Percentiles rank a stretch among this genome's conserved stretches.
These are phyloP conservation scores for Cygnus atratus DNA, from an alignment of 2,113 vertebrate genomes.

Conservation along the genomic window DNA sequence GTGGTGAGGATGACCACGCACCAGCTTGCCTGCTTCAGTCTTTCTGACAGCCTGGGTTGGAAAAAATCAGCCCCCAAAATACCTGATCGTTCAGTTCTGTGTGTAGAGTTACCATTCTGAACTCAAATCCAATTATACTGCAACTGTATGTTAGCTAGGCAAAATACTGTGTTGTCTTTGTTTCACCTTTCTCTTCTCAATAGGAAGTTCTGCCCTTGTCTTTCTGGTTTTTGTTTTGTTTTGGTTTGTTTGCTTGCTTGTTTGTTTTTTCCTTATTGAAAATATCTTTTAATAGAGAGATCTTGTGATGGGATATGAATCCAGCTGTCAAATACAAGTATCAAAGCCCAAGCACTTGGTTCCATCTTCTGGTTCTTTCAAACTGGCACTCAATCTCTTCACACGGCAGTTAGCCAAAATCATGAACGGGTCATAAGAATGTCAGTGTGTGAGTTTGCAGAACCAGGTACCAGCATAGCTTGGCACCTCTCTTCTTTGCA, in stretches of 20 bases:
- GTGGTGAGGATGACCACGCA: neutral
- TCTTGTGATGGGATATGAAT: neutral
- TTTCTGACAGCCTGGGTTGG: neutral
- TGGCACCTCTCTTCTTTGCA: neutral
- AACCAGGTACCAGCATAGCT: neutral
- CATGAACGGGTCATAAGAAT: neutral
- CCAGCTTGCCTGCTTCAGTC: neutral
- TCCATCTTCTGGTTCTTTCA: conserved; percentile 8
- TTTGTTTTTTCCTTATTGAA: neutral
- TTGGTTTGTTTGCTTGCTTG: neutral
- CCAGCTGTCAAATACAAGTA: neutral
- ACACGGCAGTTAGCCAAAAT: neutral
- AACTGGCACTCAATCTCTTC: neutral
- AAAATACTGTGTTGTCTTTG: neutral
- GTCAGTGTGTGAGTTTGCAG: neutral
- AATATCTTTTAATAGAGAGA: neutral
- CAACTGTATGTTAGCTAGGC: neutral
- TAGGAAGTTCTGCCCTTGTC: neutral
- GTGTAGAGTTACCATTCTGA: neutral
- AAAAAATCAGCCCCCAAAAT: neutral
- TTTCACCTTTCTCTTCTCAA: neutral
- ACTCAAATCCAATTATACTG: neutral
- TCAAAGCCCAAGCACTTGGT: neutral
- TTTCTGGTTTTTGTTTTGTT: neutral
- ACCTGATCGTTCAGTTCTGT: neutral